A percentile compares a stretch with the other conserved stretches of the same genome.
phyloP scores from a whole-genome alignment of 2,888 invertebrate species.

The Agriotes lineatus region DNA sequence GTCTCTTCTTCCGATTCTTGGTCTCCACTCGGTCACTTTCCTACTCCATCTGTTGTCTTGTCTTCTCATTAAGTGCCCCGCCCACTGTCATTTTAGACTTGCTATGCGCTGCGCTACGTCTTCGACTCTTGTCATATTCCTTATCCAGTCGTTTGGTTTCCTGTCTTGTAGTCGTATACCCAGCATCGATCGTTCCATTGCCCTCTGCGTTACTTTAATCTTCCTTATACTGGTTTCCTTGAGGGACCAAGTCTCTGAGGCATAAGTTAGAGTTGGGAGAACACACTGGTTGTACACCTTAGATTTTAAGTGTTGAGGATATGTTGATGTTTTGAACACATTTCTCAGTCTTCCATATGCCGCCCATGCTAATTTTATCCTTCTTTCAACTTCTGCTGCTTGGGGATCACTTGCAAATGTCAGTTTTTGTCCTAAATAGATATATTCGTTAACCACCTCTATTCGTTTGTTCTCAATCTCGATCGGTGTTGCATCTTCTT shows the following conservation, averaged over 20 bases:
- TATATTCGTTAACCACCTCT: not conserved
- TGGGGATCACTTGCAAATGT: not conserved
- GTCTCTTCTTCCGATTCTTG: too few species aligned
- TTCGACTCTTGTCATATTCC: not conserved
- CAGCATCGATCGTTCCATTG: not conserved
- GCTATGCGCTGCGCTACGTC: not conserved
- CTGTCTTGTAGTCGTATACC: too few species aligned
- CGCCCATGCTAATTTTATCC: not conserved
- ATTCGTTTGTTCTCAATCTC: not conserved
- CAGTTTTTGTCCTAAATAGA: not conserved
- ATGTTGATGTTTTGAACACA: not conserved
- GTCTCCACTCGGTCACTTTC: too few species aligned
- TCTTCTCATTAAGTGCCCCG: not conserved
- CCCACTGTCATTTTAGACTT: not conserved
- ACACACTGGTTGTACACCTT: too few species aligned
- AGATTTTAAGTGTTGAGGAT: not conserved
- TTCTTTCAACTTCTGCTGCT: conserved; percentile 2
- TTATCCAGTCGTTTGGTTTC: not conserved
- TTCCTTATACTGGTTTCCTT: not conserved
- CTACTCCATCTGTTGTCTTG: not conserved
- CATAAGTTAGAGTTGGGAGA: not conserved
- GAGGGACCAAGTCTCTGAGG: too few species aligned
- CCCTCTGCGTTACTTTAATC: not conserved
- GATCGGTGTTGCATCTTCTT: not conserved
- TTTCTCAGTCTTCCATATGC: not conserved